A percentile compares a stretch with the other conserved stretches of the same genome.
Conservation (phyloP, 2,797 vertebrate species). For the Dendrocincla tyrannina region DNA sequence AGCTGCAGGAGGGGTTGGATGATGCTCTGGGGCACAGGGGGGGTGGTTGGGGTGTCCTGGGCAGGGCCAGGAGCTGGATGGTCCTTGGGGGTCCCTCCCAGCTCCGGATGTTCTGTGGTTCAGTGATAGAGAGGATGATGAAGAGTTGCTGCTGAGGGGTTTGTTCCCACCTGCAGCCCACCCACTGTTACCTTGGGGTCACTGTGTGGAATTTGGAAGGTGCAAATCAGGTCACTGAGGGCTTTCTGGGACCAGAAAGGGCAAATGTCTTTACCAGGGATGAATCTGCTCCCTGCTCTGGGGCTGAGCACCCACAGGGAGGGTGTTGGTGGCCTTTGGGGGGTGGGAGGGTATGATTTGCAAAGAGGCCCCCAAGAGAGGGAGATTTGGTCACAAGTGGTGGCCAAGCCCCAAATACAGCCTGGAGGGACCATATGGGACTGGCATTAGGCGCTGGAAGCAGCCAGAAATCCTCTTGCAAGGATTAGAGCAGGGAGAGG, state of each 20-base stretch:
- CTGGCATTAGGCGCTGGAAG: not conserved
- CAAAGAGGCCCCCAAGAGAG: not conserved
- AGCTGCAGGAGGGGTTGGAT: not conserved
- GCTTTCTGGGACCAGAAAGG: not conserved
- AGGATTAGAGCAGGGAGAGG: not conserved
- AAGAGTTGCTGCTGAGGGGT: not conserved
- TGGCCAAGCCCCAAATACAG: not conserved
- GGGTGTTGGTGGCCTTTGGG: too few species aligned
- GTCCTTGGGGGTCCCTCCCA: not conserved
- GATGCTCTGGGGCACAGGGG: not conserved
- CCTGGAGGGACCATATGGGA: not conserved
- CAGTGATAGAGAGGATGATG: not conserved
- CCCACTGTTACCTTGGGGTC: not conserved
- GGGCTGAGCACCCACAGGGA: not conserved
- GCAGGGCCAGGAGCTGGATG: not conserved
- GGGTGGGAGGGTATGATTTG: not conserved
- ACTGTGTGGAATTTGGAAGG: not conserved
- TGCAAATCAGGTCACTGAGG: not conserved
- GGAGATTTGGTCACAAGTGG: fast-evolving
- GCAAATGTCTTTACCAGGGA: fast-evolving
- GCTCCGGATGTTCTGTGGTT: not conserved
- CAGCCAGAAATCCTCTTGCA: not conserved
- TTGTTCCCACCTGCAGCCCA: not conserved
- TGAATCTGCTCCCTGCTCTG: not conserved
- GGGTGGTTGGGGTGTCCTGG: not conserved